phyloP scores from a whole-genome alignment of 2,113 vertebrate genomes.

The Neopipo cinnamomea region DNA sequence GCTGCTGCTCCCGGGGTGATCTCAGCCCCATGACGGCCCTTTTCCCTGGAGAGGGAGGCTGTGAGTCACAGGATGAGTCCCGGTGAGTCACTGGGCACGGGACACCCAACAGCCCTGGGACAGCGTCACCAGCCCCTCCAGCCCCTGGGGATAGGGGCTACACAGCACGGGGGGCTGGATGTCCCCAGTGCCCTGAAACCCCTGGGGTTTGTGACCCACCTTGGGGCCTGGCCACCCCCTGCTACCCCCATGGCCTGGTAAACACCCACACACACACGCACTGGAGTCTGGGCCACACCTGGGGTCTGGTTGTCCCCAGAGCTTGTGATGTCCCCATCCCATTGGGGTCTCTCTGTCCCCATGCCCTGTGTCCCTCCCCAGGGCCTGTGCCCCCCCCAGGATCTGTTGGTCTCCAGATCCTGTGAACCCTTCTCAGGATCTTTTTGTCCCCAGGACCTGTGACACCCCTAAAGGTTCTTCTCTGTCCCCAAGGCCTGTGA shows the following conservation, averaged over 20 bases:
- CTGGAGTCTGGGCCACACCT: neutral
- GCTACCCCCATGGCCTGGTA: neutral
- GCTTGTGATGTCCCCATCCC: too few species aligned
- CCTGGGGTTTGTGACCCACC: neutral
- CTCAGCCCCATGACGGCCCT: neutral
- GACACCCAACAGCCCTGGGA: neutral
- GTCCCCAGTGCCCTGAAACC: neutral
- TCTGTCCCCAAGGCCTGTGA: too few species aligned
- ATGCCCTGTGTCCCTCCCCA: fast-evolving
- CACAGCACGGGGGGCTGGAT: fast-evolving
- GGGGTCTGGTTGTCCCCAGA: neutral
- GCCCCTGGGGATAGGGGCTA: neutral
- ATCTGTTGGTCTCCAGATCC: too few species aligned
- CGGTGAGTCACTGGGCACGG: neutral
- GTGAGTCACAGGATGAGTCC: neutral
- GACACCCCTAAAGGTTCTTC: too few species aligned
- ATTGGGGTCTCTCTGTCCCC: too few species aligned
- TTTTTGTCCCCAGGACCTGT: neutral
- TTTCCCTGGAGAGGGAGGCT: fast-evolving
- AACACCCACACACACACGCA: too few species aligned
- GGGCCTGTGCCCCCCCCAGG: too few species aligned
- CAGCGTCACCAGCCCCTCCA: neutral
- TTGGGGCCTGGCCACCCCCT: too few species aligned
- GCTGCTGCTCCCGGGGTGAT: neutral
- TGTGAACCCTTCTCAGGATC: too few species aligned